A percentile compares a stretch with the other conserved stretches of the same genome.
Evolutionary conservation across 2,797 vertebrate species (phyloP).

Genomic region (Labroides dimidiatus): DNA sequence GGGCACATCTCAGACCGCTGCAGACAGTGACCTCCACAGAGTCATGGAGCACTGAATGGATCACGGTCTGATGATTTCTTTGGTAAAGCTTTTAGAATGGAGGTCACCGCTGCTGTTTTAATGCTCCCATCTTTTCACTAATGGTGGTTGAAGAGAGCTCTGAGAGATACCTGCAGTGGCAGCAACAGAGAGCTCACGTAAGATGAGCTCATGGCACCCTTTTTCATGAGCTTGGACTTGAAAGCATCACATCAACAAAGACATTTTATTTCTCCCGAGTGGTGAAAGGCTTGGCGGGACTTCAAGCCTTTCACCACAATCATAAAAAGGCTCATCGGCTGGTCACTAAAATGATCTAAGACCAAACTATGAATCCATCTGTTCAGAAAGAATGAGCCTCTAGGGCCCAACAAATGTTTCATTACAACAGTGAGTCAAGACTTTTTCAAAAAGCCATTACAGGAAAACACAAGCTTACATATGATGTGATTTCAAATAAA

Average conservation of each 20-base stretch:
- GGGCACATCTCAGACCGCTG: slow-evolving; percentile 34
- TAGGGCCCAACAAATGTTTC: background rate
- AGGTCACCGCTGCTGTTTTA: slow-evolving; percentile 58
- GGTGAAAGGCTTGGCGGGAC: too few species aligned
- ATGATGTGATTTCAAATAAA: too few species aligned
- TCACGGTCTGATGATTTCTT: slow-evolving; percentile 53
- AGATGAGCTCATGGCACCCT: slow-evolving; percentile 19
- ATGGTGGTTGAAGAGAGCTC: slow-evolving; percentile 53
- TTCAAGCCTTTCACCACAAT: background rate
- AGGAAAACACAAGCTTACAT: too few species aligned
- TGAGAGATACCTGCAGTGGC: slow-evolving; percentile 42
- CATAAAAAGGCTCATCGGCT: background rate
- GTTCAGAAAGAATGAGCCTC: background rate
- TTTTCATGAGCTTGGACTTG: background rate
- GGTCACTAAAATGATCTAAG: slow-evolving; percentile 4
- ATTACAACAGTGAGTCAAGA: too few species aligned
- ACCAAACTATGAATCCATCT: slow-evolving; percentile 5
- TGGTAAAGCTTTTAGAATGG: slow-evolving; percentile 51
- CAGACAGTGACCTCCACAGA: slow-evolving; percentile 50
- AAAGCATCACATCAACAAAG: too few species aligned
- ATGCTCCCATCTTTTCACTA: slow-evolving; percentile 55
- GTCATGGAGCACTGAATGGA: slow-evolving; percentile 44
- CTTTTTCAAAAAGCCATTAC: too few species aligned
- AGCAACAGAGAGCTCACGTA: slow-evolving; percentile 26
- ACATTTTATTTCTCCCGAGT: too few species aligned